Percentiles rank a stretch among this genome's conserved stretches.
phyloP scores from a whole-genome alignment of 2,888 invertebrate genomes.

The Cyclophora albipunctata region DNA sequence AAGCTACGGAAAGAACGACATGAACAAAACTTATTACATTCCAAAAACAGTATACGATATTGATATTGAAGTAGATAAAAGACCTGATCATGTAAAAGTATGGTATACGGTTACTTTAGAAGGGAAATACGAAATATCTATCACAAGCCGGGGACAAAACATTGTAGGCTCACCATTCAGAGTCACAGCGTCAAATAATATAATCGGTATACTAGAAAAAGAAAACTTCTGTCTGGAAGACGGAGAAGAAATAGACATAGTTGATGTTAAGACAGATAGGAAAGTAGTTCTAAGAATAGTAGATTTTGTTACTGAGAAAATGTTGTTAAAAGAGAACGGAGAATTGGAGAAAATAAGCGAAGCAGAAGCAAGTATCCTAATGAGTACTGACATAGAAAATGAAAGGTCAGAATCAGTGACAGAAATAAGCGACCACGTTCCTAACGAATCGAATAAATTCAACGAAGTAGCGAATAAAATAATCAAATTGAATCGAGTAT shows the following conservation, averaged over 20 bases:
- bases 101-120: constrained; percentile 64
- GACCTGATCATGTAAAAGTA: constrained; percentile 67
- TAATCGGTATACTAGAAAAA: constrained; percentile 46
- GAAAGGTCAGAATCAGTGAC: constrained; percentile 19
- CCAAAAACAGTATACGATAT: constrained; percentile 70
- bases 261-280: constrained; percentile 57
- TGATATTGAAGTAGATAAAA: constrained; percentile 61
- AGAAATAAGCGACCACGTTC: constrained; percentile 16
- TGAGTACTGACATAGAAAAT: constrained; percentile 38
- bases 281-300: constrained; percentile 70
- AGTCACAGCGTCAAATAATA: constrained; percentile 60
- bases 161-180: constrained; percentile 77
- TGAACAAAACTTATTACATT: constrained; percentile 64
- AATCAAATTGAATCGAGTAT: constrained; percentile 46
- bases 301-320: constrained; percentile 74
- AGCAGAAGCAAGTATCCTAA: constrained; percentile 56
- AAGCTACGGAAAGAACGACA: constrained; percentile 60
- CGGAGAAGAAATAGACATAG: constrained; percentile 67
- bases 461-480: constrained; percentile 43
- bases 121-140: constrained; percentile 75
- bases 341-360: constrained; percentile 62
- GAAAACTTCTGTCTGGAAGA: constrained; percentile 60
- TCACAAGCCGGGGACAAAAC: constrained; percentile 72
- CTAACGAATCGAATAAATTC: constrained; percentile 30
- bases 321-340: constrained; percentile 71